Evolutionary conservation across 2,888 invertebrate species (phyloP), one percentile per base, ranked within the genome.

Genomic region (Cosmorhoe ocellata): DNA sequence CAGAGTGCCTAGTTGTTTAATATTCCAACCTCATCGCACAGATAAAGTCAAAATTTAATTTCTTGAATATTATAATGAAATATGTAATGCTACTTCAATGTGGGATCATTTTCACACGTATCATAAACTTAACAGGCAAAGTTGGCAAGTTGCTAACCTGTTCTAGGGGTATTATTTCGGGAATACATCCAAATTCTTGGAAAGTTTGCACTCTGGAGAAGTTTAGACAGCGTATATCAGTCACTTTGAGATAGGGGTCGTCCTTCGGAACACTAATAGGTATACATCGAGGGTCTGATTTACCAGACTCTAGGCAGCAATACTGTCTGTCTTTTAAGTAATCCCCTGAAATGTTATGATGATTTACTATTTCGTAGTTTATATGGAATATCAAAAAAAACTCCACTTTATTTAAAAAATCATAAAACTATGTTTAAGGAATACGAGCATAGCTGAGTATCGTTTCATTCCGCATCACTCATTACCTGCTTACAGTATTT

Each of bases 181-280:
- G 59, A 56, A 73, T 65, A 71, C 86, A 85, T 51, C 77, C 75
- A 40, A 64, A 63, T 56, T 85, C 81, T 72, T 80, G 79, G 70
- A 84, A 87, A 68, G 83, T 85, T 76, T 81, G 76, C n/a, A 81
- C 81, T 40, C 79, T 67, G 27, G 80, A 75, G 71, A 81, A 82
- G 75, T 85, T 84, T 27, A 84, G 72, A 63, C 84, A 84, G 46
- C 74, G 74, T 61, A 84, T 79, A 69, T 74, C 74, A 61, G 82
- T 80, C 56, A 80, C 76, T 70, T 76, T 78, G 54, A 84, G 81
- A 67, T 82, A 83, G 30, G 84, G 81, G 60, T 85, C 84, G 60
- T 84, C 74, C 36, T 75, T 59, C 8, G 82, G 79, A 11, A 84
- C 80, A 8, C 42, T 45, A 62, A 85, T 81, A 18, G 84, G 81